Evolutionary conservation across 92 coral and sea anemone genomes (phyloP).

Genomic region (Muricea muricata): DNA sequence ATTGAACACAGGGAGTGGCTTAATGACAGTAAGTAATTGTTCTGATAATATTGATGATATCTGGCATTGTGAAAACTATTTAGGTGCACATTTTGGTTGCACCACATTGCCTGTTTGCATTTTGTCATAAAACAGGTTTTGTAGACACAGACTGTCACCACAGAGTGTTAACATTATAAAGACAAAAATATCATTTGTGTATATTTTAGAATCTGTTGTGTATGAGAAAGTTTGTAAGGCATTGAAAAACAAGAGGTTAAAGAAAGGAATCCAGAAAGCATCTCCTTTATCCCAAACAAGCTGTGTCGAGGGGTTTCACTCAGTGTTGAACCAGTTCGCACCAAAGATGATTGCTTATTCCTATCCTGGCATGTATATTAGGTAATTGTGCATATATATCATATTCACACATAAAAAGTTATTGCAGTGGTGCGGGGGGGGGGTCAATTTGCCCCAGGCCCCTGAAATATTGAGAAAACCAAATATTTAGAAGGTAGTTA

Average conservation of each 20-base stretch:
- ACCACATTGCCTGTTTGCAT: too few relatives aligned
- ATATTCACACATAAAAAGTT: too few relatives aligned
- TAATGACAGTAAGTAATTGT: background rate
- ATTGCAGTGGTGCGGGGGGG: too few relatives aligned
- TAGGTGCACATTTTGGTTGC: too few relatives aligned
- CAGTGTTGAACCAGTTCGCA: background rate
- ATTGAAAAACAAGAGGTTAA: conserved; percentile 33
- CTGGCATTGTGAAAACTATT: too few relatives aligned
- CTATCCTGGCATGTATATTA: conserved; percentile 52
- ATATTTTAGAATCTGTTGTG: too few relatives aligned
- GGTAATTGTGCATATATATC: too few relatives aligned
- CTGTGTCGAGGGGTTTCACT: background rate
- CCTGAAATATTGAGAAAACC: too few relatives aligned
- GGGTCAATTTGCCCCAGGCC: too few relatives aligned
- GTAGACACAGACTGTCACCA: too few relatives aligned
- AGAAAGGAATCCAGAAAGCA: conserved; percentile 44
- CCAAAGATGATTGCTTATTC: conserved; percentile 54
- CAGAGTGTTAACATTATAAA: too few relatives aligned
- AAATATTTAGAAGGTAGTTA: background rate
- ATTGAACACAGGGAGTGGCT: conserved; percentile 11
- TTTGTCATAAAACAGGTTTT: conserved; percentile 31
- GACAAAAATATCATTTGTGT: too few relatives aligned
- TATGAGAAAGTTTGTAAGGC: conserved; percentile 49
- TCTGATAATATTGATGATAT: background rate
- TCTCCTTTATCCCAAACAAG: conserved; percentile 50